Conservation (phyloP, 2,888 invertebrate genomes). For the Cheilosia scutellata region DNA sequence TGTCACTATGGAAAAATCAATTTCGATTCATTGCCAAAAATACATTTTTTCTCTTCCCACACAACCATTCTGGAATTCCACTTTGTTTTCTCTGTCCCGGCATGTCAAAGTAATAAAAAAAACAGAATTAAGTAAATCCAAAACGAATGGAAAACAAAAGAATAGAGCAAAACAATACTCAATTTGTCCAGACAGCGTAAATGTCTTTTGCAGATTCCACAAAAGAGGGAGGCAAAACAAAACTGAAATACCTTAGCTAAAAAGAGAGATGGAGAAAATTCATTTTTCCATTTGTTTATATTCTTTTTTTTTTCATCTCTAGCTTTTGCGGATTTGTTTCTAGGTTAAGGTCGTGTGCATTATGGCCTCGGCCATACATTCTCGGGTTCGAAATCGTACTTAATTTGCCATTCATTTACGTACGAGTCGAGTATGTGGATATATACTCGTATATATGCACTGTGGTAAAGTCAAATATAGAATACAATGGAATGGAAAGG, state of each 20-base stretch:
- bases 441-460: background rate
- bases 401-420: conserved; percentile 26
- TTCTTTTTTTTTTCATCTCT: conserved; percentile 2
- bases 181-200: no score
- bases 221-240: background rate
- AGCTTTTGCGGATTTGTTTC: conserved; percentile 35
- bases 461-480: background rate
- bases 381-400: conserved; percentile 28
- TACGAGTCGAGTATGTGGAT: background rate
- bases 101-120: no score
- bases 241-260: background rate
- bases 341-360: conserved; percentile 50
- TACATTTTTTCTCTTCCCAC: no score
- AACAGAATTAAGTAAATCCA: no score
- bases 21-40: no score
- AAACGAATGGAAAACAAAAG: no score
- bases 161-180: no score
- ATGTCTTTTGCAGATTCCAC: no score
- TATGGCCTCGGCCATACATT: conserved; percentile 15
- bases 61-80: no score
- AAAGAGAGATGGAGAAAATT: background rate
- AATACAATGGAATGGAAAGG: background rate
- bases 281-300: background rate
- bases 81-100: no score
- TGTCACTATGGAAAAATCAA: no score